Evolutionary conservation across 1,140 invertebrate genomes (phyloP), one percentile per base, ranked within the genome.

Genomic region (Sesamia nonagrioides): DNA sequence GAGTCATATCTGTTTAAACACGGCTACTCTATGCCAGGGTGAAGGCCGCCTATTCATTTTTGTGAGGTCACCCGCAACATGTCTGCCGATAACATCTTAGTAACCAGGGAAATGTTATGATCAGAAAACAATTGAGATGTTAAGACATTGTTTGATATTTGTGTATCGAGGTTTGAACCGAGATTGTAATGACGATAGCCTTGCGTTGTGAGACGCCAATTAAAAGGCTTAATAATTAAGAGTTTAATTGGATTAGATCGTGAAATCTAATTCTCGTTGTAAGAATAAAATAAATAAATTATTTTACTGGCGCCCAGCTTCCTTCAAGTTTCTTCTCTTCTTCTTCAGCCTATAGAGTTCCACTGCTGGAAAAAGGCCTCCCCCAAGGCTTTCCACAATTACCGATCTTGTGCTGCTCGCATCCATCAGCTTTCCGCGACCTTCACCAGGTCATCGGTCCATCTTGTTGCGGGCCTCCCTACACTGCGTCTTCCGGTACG

Each of bases 41-140:
- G 75, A 77, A 77, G 75, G 75, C 52, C 75, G 42, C 2, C 60
- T 68, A 56, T 77, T 77, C 61, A 69, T 45, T 68, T 58, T 33
- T 11, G 50, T 54, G 75, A 75, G 73, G 73, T 75, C 73, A 50
- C 73, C 58, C n/a, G 42, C 58, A 75, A 68, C 0, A 40, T 27
- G 60, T 77, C 52, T 69, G 75, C 37, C 48, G 75, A 77, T 77
- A 77, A 17, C 45, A 77, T 77, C 73, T 48, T 17, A 5, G 27
- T 15, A 21, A 77, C 75, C 33, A 69, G 75, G 75, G 75, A 77
- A 77, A 77, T 77, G 75, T 68, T 68, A 58, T 69, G 75, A 77
- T 77, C 50, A 77, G 61, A 77, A 77, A 77, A 77, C 72, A 75
- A 77, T 69, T 75, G 71, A 72, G 58, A 63, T 63, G 54, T 75